A percentile compares a stretch with the other conserved stretches of the same genome.
These are phyloP conservation scores for Stictocephala bisonia DNA, from an alignment of 2,888 invertebrate genomes.

Conservation along the genomic window DNA sequence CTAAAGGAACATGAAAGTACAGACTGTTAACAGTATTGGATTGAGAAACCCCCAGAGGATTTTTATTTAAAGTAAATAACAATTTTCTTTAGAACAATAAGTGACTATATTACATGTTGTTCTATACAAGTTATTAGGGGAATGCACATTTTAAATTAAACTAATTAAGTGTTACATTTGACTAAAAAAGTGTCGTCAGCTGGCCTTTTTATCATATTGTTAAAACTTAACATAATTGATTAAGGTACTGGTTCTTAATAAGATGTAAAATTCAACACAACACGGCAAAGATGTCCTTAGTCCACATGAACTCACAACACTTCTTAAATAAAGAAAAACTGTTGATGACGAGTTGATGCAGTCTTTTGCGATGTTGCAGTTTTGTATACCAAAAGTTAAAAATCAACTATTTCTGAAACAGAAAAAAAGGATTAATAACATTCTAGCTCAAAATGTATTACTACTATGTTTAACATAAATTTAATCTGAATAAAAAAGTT, in stretches of 20 bases:
- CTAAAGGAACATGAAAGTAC: conserved; percentile 18
- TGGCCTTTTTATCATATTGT: no score
- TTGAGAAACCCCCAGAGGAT: no score
- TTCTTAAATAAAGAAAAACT: background rate
- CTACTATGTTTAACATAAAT: background rate
- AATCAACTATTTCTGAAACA: conserved; percentile 33
- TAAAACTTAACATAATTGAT: background rate
- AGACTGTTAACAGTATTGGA: no score
- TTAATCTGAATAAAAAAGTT: background rate
- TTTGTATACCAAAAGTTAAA: background rate
- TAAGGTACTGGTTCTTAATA: background rate
- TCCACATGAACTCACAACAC: conserved; percentile 17
- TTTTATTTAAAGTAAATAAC: background rate
- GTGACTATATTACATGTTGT: no score
- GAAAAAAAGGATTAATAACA: background rate
- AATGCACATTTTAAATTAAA: no score
- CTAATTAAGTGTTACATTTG: no score
- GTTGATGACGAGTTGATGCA: conserved; percentile 8
- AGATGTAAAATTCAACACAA: background rate
- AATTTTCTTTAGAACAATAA: no score
- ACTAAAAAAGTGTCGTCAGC: no score
- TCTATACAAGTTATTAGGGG: no score
- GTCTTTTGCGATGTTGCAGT: conserved; percentile 4
- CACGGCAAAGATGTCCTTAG: background rate
- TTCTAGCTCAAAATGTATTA: background rate